A percentile compares a stretch with the other conserved stretches of the same genome.
These are phyloP conservation scores for Sinocyclocheilus rhinocerous DNA, from an alignment of 2,113 vertebrate genomes.

Conservation along the genomic window DNA sequence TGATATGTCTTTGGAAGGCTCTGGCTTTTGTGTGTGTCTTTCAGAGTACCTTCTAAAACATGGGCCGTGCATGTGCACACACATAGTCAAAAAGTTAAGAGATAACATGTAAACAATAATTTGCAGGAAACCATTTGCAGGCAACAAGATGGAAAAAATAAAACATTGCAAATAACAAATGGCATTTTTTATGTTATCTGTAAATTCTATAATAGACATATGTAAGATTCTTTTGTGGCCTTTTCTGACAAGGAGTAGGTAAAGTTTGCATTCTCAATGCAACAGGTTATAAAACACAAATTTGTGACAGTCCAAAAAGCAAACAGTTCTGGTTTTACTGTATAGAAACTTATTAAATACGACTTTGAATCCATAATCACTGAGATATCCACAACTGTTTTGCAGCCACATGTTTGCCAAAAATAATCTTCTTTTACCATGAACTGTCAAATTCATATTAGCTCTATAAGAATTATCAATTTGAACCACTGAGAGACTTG, in stretches of 20 bases:
- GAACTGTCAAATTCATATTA: slow-evolving; percentile 85
- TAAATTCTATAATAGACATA: slow-evolving; percentile 99
- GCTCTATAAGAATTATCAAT: not conserved
- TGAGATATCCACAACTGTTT: slow-evolving; percentile 64
- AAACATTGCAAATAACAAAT: slow-evolving; percentile 72
- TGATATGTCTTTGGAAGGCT: not conserved
- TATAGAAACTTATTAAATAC: slow-evolving; percentile 98
- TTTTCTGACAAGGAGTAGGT: slow-evolving; percentile 89
- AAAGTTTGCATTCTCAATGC: slow-evolving; percentile 91
- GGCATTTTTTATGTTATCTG: slow-evolving; percentile 79
- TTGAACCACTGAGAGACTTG: not conserved
- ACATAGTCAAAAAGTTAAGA: too few relatives aligned
- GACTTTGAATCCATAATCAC: slow-evolving; percentile 88
- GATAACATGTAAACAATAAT: not conserved
- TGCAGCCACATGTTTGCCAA: slow-evolving; percentile 48
- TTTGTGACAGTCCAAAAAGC: slow-evolving; percentile 98
- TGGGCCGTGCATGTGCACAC: not conserved
- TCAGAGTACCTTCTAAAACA: slow-evolving; percentile 31
- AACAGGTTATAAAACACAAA: slow-evolving; percentile 96
- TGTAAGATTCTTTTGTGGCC: slow-evolving; percentile 89
- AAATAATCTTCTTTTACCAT: slow-evolving; percentile 75
- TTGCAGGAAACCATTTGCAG: slow-evolving; percentile 64
- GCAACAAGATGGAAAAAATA: slow-evolving; percentile 77
- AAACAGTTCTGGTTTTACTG: slow-evolving; percentile 76
- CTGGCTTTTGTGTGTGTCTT: slow-evolving; percentile 14